A percentile compares a stretch with the other conserved stretches of the same genome.
Evolutionary conservation across 2,888 invertebrate species (phyloP).

Genomic region (Branchellion lobata): DNA sequence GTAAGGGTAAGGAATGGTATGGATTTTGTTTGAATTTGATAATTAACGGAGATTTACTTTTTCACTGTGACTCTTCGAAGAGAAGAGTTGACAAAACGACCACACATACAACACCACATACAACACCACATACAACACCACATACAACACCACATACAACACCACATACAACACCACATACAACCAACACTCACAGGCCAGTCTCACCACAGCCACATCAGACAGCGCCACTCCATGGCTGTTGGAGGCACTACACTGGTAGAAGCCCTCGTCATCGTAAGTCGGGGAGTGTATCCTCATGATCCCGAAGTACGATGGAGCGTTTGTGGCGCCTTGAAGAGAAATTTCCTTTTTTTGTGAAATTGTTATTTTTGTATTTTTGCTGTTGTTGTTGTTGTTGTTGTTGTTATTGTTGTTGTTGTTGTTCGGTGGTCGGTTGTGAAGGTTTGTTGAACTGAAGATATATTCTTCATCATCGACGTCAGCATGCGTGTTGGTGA

Average conservation of each 20-base stretch:
- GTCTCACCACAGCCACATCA: constrained; percentile 86
- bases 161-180: too few species aligned
- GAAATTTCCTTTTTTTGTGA: neutral
- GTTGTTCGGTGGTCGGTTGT: too few species aligned
- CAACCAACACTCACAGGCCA: constrained; percentile 68
- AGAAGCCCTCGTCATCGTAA: constrained; percentile 88
- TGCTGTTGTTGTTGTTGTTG: constrained; percentile 4
- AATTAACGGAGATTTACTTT: too few species aligned
- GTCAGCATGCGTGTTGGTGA: too few species aligned
- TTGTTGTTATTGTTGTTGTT: neutral
- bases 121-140: too few species aligned
- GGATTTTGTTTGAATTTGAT: neutral
- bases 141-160: too few species aligned
- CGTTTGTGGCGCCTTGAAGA: neutral
- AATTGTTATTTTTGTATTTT: neutral
- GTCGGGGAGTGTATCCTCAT: constrained; percentile 83
- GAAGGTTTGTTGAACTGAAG: too few species aligned
- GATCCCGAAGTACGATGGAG: constrained; percentile 72
- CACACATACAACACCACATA: too few species aligned
- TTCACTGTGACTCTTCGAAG: too few species aligned
- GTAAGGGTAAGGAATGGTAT: too few species aligned
- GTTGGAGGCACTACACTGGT: constrained; percentile 82
- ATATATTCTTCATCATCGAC: too few species aligned
- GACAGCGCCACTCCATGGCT: constrained; percentile 47
- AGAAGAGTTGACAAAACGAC: too few species aligned